Evolutionary conservation across 2,888 invertebrate species (phyloP), one percentile per base, ranked within the genome.

Genomic region (Loripinus fragilis): DNA sequence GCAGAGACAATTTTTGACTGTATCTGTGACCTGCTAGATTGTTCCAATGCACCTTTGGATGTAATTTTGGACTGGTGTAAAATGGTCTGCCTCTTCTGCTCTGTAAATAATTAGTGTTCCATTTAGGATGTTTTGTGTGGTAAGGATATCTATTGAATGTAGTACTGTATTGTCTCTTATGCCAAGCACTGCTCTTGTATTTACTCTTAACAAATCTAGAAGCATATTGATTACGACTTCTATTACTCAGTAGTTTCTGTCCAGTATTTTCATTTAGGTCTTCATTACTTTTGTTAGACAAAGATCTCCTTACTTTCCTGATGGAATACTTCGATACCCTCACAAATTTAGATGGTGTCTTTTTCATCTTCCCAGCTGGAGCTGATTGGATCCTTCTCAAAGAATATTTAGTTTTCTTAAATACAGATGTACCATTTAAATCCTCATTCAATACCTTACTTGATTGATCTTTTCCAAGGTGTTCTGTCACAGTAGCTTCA

Each of bases 311-410:
- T n/a, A 76, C 74, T 60, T 74, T 68, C 55, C 71, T 80, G 8
- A 80, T 64, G 8, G 76, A 66, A 74, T 76, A 80, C 38, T 71
- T 80, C 12, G 80, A 80, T 15, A 80, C 25, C 7, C 35, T 55
- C 5, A 80, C 55, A 48, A 74, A 71, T 25, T 80, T 76, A 17
- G 71, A 28, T 38, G 74, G 55, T 23, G 71, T 50, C n/a, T 42
- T 74, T 28, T 28, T 8, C 10, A 3, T 20, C 5, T 25, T 25
- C 1, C n/a, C 15, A 17, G 7, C 15, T 12, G 65, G 60, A 8
- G 35, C 48, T 55, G 23, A 48, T 38, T 38, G 50, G 1, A 45
- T 28, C 50, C 76, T 70, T 50, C 69, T 69, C 8, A 80, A 33
- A 8, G 79, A 65, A 48, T 72, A 79, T 48, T 71, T 71, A 7